These are phyloP conservation scores for Xestoiulus laeticollis DNA, from an alignment of 2,888 invertebrate genomes.

Conservation along the genomic window DNA sequence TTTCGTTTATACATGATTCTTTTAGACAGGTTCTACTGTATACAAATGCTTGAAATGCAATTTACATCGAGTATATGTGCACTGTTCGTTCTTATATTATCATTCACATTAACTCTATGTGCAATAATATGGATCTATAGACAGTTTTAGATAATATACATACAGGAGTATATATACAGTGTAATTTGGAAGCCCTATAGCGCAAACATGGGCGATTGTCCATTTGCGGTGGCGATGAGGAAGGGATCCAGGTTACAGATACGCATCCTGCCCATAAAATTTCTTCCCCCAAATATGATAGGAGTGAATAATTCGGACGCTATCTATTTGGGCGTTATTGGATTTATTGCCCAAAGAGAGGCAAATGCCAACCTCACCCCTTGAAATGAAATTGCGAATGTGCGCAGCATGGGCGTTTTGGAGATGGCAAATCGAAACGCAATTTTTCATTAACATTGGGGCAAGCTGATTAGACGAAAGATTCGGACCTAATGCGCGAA, in stretches of 20 bases:
- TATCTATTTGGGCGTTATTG: not conserved
- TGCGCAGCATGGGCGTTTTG: conserved; percentile 16
- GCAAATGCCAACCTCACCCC: not conserved
- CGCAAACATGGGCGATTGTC: not conserved
- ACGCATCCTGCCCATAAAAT: not conserved
- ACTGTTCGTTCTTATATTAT: no score
- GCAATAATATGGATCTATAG: no score
- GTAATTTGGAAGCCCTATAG: not conserved
- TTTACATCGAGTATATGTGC: no score
- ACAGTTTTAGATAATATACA: no score
- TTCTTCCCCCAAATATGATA: not conserved
- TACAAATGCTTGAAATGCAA: no score
- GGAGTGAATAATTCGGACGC: conserved; percentile 22
- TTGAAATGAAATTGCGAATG: not conserved
- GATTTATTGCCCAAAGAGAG: conserved; percentile 12
- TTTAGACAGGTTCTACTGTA: no score
- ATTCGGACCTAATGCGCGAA: conserved; percentile 26
- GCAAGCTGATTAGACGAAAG: not conserved
- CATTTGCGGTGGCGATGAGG: no score
- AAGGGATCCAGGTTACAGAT: no score
- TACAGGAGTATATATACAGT: no score
- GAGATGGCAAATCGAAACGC: conserved; percentile 17
- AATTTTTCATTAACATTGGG: not conserved
- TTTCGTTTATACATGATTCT: no score
- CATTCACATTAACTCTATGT: no score